Conservation (phyloP, 2,888 invertebrate species). For the Catocala nupta region DNA sequence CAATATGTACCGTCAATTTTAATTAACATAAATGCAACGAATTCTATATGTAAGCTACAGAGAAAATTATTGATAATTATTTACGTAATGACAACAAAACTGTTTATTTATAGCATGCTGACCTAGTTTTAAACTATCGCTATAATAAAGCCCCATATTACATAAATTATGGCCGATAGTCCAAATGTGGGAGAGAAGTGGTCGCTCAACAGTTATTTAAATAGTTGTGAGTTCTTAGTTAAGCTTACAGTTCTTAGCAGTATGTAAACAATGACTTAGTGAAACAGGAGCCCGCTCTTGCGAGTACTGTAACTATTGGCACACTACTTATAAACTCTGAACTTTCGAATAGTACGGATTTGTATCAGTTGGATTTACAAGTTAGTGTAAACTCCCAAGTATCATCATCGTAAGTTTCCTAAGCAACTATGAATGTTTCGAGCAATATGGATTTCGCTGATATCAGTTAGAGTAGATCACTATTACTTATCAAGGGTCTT, state of each 20-base stretch:
- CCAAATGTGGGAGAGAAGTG: no score
- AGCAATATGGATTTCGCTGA: no score
- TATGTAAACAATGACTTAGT: constrained; percentile 2
- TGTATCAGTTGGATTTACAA: constrained; percentile 5
- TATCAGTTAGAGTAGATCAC: not conserved
- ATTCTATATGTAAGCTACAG: no score
- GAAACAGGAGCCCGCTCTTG: not conserved
- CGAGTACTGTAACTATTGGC: not conserved
- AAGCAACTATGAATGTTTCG: not conserved
- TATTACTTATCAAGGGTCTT: not conserved
- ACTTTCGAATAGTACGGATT: constrained; percentile 6
- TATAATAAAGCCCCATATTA: no score
- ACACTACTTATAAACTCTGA: constrained; percentile 2
- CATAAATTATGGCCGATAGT: no score
- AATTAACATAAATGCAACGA: no score
- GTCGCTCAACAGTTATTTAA: not conserved
- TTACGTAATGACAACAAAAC: no score
- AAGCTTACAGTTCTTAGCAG: not conserved
- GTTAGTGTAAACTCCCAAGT: constrained; percentile 1
- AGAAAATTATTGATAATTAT: no score
- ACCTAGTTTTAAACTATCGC: no score
- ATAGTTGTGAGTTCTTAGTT: constrained; percentile 1
- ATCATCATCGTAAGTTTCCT: not conserved
- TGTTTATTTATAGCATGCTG: no score
- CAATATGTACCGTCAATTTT: no score